Base-by-base conservation (phyloP, 2,888 invertebrate species). In the Callyntrura guangdongensis region DNA sequence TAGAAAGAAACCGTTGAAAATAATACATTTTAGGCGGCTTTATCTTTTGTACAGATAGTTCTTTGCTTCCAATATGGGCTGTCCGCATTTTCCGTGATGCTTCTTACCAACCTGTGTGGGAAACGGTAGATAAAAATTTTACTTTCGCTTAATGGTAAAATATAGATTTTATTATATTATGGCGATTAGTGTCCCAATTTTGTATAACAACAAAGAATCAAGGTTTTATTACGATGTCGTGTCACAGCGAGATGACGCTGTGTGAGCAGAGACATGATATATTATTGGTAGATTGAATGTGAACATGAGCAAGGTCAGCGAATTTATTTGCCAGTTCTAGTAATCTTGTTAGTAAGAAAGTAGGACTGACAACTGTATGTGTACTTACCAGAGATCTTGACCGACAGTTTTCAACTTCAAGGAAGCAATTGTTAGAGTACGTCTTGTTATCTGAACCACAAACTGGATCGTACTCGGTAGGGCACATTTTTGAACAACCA, bases 351-450 rank as follows among this genome's bases (percentile, higher is more conserved):
- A 36, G 36, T 36, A 36, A 4, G 53, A 6, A 53, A 53, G 12
- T 53, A 11, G 14, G 11, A 53, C 53, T 61, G 22, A 61, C 45
- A 12, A 25, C 36, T n/a, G n/a, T n/a, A 61, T 3, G 17, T 27
- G 11, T 53, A 74, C 92, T 93, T 87, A 93, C 97, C 94, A 97
- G 95, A 94, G 97, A 97, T 95, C 97, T 96, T 93, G 98, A 97
- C 94, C 98, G 96, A 95, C 98, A 99, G 94, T 98, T 98, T 95
- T 98, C 98, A 95, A 98, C 97, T 94, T 98, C 97, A 94, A 99
- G 95, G 96, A 98, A 98, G 95, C 99, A 99, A 94, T 97, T 97
- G 95, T 99, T 99, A 94, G 98, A 97, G 96, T 99, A 99, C 0
- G 98, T 98, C 96, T 97, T 98, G 91, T 96, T 96, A 94, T 99